Conservation (phyloP, 2,888 invertebrate genomes). For the Orthonevra nobilis region DNA sequence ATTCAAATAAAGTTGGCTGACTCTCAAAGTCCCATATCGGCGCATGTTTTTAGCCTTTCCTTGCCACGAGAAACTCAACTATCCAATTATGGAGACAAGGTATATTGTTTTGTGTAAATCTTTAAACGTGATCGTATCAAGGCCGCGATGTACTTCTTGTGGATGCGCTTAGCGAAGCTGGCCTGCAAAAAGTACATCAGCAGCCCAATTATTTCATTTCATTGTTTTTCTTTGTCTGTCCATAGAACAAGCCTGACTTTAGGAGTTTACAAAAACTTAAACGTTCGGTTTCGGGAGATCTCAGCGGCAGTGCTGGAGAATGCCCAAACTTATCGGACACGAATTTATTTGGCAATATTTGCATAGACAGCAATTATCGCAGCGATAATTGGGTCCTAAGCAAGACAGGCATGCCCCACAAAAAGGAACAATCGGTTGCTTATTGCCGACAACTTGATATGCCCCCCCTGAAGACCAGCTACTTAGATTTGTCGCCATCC, state of each 20-base stretch:
- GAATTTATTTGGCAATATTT: slow-evolving; percentile 60
- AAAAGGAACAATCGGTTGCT: slow-evolving; percentile 72
- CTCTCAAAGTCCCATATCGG: slow-evolving; percentile 78
- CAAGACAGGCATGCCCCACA: slow-evolving; percentile 81
- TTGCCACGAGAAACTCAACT: slow-evolving; percentile 85
- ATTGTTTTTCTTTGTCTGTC: no score
- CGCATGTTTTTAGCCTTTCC: slow-evolving; percentile 88
- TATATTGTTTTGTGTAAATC: slow-evolving; percentile 34
- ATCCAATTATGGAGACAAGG: slow-evolving; percentile 74
- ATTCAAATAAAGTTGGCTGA: slow-evolving; percentile 12
- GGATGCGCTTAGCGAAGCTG: no score
- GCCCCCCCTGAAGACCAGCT: slow-evolving; percentile 67
- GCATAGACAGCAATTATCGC: slow-evolving; percentile 68
- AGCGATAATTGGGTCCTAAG: slow-evolving; percentile 89
- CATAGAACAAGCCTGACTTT: slow-evolving; percentile 81
- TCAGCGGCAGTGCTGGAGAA: slow-evolving; percentile 72
- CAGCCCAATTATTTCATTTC: not conserved
- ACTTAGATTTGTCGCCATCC: slow-evolving; percentile 71
- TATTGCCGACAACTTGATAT: slow-evolving; percentile 71
- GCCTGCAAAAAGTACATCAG: not conserved
- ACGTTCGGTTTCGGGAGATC: slow-evolving; percentile 85
- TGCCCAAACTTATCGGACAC: slow-evolving; percentile 48
- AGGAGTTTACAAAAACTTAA: slow-evolving; percentile 87
- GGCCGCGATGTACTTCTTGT: no score
- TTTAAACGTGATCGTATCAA: no score